Base-by-base conservation (phyloP, 2,113 vertebrate species). In the Campylomormyrus numenius region DNA sequence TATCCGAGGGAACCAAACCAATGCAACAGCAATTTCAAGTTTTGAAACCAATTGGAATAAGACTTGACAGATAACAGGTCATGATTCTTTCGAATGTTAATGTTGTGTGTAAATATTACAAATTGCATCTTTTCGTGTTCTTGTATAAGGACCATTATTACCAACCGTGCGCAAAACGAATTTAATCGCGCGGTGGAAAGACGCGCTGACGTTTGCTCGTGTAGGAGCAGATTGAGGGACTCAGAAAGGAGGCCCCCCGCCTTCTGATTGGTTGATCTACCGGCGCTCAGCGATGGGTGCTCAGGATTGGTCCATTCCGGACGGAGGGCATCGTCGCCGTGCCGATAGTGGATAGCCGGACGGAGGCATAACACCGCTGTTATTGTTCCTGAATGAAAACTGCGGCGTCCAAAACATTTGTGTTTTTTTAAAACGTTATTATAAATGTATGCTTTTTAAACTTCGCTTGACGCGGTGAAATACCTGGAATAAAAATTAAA, bases 291-390 rank as follows among this genome's bases (percentile, higher is more conserved):
- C 92, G 92, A 92, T 80, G 56, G 10, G 10, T 35, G 39, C 8
- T 1, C 11, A 15, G 80, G 91, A 95, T 95, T 96, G 95, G 96
- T 91, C 62, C 7, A 15, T 87, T 53, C 5, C 0, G 66, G 90
- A 56, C 88, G 90, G 85, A 91, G 88, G 92, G 91, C 94, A 92
- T 91, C 91, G 94, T 90, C 91, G 88, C 92, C 88, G 92, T 95
- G 92, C 93, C 92, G 94, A 95, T 94, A 93, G 94, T 93, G 95
- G 92, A 17, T 80, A 94, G 94, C 94, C 95, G 94, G 95, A 94
- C 92, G 92, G 77, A 91, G 91, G 90, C 88, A 89, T 35, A 80
- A 91, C 90, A 88, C 92, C 90, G 93, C 62, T 95, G 95, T 87
- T 92, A 94, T 95, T 92, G 91, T 95, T 94, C 94, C 90, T 94